A percentile compares a stretch with the other conserved stretches of the same genome.
Conservation (phyloP, 2,888 invertebrate species). For the Caenorhabditis zanzibari region DNA sequence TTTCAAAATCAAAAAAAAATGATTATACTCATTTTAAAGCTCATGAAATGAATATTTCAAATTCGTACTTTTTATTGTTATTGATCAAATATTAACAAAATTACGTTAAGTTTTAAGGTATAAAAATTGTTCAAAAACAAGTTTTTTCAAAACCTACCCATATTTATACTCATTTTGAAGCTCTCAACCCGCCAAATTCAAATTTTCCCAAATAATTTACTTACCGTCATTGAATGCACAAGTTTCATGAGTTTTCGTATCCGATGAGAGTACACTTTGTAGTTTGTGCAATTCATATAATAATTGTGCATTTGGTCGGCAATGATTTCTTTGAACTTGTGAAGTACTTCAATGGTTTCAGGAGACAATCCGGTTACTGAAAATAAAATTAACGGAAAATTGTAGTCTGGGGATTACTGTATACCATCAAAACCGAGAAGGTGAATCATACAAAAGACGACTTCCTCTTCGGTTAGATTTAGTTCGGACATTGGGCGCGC, state of each 20-base stretch:
- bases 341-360: conserved; percentile 27
- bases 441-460: conserved; percentile 46
- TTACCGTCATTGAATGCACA: conserved; percentile 27
- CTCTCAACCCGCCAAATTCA: background rate
- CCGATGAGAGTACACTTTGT: conserved; percentile 35
- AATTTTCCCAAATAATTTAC: background rate
- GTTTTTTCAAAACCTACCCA: background rate
- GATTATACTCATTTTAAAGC: too few species aligned
- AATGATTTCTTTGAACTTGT: conserved; percentile 41
- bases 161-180: too few species aligned
- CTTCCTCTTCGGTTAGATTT: conserved; percentile 35
- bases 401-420: background rate
- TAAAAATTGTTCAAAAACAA: background rate
- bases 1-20: too few species aligned
- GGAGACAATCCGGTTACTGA: conserved; percentile 27
- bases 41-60: too few species aligned
- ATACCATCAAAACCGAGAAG: conserved; percentile 39
- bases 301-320: conserved; percentile 46
- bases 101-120: too few species aligned
- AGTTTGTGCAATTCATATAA: conserved; percentile 32
- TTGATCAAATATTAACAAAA: too few species aligned
- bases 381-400: background rate
- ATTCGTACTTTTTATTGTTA: too few species aligned
- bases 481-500: conserved; percentile 31
- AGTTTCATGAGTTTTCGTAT: conserved; percentile 40